Evolutionary conservation across 2,113 vertebrate species (phyloP).

Genomic region (Phyllopteryx taeniolatus): DNA sequence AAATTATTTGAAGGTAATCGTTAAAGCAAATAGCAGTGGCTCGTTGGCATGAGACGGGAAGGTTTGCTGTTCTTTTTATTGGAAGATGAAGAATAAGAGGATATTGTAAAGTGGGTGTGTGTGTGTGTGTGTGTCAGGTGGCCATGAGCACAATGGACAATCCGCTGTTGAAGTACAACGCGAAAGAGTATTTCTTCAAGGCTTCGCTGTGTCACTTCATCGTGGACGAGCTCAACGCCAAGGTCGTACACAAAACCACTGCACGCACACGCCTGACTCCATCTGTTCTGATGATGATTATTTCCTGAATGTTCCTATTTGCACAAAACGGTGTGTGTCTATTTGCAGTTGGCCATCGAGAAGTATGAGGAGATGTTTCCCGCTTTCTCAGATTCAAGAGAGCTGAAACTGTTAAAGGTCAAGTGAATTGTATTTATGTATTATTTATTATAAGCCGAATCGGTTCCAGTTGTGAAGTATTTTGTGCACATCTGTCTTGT

Average conservation of each 20-base stretch:
- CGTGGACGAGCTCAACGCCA: constrained; percentile 95
- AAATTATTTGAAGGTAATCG: background rate
- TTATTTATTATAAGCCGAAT: no score
- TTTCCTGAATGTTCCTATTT: background rate
- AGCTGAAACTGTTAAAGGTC: constrained; percentile 88
- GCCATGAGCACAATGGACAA: constrained; percentile 97
- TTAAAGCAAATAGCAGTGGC: background rate
- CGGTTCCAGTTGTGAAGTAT: no score
- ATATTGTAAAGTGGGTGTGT: background rate
- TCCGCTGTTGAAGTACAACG: constrained; percentile 93
- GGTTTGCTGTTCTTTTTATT: no score
- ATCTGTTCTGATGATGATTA: background rate
- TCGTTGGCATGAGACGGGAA: no score
- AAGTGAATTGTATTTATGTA: constrained; percentile 1
- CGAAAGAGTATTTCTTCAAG: constrained; percentile 99
- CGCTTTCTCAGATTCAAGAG: constrained; percentile 87
- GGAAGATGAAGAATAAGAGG: no score
- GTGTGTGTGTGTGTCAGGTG: constrained; percentile 72
- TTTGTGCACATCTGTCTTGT: no score
- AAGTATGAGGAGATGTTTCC: constrained; percentile 94
- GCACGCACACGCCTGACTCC: no score
- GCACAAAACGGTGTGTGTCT: background rate
- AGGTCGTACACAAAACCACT: constrained; percentile 71
- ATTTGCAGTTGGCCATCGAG: constrained; percentile 82
- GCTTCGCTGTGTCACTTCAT: constrained; percentile 97